Evolutionary conservation across 2,888 invertebrate species (phyloP).

Genomic region (Amiota communis): DNA sequence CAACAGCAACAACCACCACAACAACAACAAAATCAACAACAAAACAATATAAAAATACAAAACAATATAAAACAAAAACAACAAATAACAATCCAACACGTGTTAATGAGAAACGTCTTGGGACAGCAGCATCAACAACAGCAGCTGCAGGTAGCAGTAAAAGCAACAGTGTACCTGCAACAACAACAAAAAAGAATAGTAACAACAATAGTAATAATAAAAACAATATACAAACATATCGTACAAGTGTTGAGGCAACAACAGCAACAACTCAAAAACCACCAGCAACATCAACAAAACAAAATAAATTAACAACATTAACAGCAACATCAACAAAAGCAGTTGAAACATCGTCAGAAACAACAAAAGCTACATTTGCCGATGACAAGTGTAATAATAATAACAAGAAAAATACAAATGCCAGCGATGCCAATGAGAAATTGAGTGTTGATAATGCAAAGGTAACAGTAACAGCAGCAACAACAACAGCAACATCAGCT

Average conservation of each 20-base stretch:
- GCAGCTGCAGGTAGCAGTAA: slow-evolving; percentile 34
- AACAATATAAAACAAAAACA: slow-evolving; percentile 58
- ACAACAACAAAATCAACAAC: slow-evolving; percentile 45
- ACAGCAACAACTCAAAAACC: slow-evolving; percentile 46
- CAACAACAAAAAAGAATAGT: slow-evolving; percentile 52
- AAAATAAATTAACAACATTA: slow-evolving; percentile 48
- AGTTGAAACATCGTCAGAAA: slow-evolving; percentile 46
- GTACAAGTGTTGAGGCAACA: slow-evolving; percentile 48
- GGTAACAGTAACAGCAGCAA: slow-evolving; percentile 41
- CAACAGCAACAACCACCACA: slow-evolving; percentile 49
- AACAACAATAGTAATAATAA: slow-evolving; percentile 50
- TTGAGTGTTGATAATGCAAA: not conserved
- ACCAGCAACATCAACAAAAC: slow-evolving; percentile 51
- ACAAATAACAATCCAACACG: slow-evolving; percentile 54
- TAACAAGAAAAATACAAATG: slow-evolving; percentile 41
- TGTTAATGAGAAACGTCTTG: slow-evolving; percentile 51
- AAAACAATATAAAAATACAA: slow-evolving; percentile 46
- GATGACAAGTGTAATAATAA: slow-evolving; percentile 39
- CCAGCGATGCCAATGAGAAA: slow-evolving; percentile 38
- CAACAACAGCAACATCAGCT: slow-evolving; percentile 37
- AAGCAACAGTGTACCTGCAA: slow-evolving; percentile 35
- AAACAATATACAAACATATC: slow-evolving; percentile 61
- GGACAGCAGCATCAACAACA: slow-evolving; percentile 47
- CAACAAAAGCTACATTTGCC: slow-evolving; percentile 44
- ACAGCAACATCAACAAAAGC: slow-evolving; percentile 45